Evolutionary conservation across 2,113 vertebrate genomes (phyloP), one percentile per base, ranked within the genome.

Genomic region (Clupea harengus): DNA sequence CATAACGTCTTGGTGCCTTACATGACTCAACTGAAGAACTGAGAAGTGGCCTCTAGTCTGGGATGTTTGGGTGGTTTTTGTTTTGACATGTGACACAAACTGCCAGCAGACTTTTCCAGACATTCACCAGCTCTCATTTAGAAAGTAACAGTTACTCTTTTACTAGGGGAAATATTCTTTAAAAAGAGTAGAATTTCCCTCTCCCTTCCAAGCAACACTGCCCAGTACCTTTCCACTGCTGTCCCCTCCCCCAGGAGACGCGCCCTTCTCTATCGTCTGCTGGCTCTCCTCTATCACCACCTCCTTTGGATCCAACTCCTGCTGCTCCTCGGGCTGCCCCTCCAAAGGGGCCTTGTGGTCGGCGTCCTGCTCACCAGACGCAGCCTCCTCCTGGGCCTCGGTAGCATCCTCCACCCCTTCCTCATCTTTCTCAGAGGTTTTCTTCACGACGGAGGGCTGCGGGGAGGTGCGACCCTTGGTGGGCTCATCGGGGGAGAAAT

Each of bases 321-420:
- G 44, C 86, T 90, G 89, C 86, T 90, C 84, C 89, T 81, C 81
- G 67, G 64, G 9, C 2, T 10, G 84, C 83, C 57, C 54, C 81
- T 90, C 85, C 22, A 47, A 25, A 50, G 49, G 45, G 50, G 83
- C 10, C 44, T 52, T 52, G 85, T 46, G 7, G 82, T 84, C 84
- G 15, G 7, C 80, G 32, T 32, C 32, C 28, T 87, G 72, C 72
- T 88, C 89, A 22, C 64, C 28, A 45, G 60, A 20, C 60, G 4
- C 64, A 72, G 88, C 81, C 50, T 81, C 83, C 50, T 87, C 81
- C 46, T 11, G 81, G 25, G 52, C 45, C 72, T 86, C 89, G 22
- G 60, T 78, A 52, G 57, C 49, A 45, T 15, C 88, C 32, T 82
- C 80, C 81, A 89, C 88, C 15, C 87, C 81, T 39, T 57, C 81